phyloP scores from a whole-genome alignment of 2,113 vertebrate genomes.

The Ochotona curzoniae region DNA sequence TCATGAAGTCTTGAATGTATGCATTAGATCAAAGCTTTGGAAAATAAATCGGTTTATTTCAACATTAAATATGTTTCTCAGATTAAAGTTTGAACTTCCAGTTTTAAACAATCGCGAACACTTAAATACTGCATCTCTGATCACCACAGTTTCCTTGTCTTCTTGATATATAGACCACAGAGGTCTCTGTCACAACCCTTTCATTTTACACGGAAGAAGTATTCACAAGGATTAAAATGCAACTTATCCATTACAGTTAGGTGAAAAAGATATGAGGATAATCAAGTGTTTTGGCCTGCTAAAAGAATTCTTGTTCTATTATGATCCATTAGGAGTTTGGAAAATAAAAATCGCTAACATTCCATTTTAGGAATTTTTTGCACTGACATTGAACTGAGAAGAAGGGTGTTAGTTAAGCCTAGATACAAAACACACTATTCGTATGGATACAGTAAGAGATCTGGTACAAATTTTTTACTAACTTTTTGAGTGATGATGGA shows the following conservation, averaged over 20 bases:
- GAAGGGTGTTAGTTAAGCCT: neutral
- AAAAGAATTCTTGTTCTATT: neutral
- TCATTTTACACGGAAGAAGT: neutral
- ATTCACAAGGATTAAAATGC: slow-evolving; percentile 14
- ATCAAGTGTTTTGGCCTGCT: neutral
- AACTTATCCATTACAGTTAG: slow-evolving; percentile 6
- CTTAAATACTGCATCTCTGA: slow-evolving; percentile 58
- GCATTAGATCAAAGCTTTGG: slow-evolving; percentile 67
- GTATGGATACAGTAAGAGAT: neutral
- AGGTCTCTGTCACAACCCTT: neutral
- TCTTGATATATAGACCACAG: slow-evolving; percentile 2
- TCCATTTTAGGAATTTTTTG: neutral
- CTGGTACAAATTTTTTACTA: neutral
- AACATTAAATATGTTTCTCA: slow-evolving; percentile 62
- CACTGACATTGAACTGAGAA: neutral
- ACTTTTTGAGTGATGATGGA: neutral
- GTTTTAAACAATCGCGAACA: slow-evolving; percentile 69
- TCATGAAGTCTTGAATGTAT: slow-evolving; percentile 47
- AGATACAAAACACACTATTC: neutral
- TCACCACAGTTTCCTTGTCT: slow-evolving; percentile 25
- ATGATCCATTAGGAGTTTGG: neutral
- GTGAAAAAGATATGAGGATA: slow-evolving; percentile 44
- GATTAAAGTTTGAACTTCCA: slow-evolving; percentile 53
- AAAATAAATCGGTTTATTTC: slow-evolving; percentile 70
- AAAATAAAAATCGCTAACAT: neutral